These are phyloP conservation scores for Rhingia rostrata DNA, from an alignment of 2,888 invertebrate genomes.

Conservation along the genomic window DNA sequence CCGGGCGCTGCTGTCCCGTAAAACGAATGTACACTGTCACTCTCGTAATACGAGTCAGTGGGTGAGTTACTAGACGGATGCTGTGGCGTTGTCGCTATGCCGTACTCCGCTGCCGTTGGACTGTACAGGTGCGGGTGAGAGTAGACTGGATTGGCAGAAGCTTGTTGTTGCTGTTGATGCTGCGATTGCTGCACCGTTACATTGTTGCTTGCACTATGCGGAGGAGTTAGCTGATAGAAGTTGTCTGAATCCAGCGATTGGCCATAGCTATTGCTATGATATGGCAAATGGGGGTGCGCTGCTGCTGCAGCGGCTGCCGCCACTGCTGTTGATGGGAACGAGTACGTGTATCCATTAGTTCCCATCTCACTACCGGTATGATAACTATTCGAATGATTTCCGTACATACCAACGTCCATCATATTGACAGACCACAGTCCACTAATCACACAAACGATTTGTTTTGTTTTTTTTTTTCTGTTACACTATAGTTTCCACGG, in stretches of 20 bases:
- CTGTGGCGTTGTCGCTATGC: constrained; percentile 79
- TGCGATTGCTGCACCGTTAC: constrained; percentile 47
- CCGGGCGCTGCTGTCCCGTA: constrained; percentile 78
- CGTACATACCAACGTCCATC: constrained; percentile 84
- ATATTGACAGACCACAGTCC: constrained; percentile 79
- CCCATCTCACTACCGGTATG: constrained; percentile 77
- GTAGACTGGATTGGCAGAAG: constrained; percentile 78
- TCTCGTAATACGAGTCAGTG: constrained; percentile 82
- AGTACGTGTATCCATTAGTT: constrained; percentile 79
- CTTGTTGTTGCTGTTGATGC: constrained; percentile 75
- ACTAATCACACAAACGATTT: constrained; percentile 56
- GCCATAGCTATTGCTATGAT: constrained; percentile 79
- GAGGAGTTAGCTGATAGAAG: constrained; percentile 75
- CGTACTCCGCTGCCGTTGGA: constrained; percentile 83
- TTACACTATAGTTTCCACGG: constrained; percentile 25
- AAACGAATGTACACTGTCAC: constrained; percentile 81
- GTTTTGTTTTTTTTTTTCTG: neutral
- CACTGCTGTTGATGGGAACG: constrained; percentile 77
- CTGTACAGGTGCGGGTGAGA: constrained; percentile 82
- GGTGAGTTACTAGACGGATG: constrained; percentile 82
- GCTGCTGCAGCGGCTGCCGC: constrained; percentile 75
- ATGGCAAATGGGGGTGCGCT: constrained; percentile 77
- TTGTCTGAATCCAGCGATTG: constrained; percentile 76
- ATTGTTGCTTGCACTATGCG: constrained; percentile 70
- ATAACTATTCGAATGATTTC: constrained; percentile 82